These are phyloP conservation scores for Trachymyrmex cornetzi DNA, from an alignment of 1,140 invertebrate species.

Conservation along the genomic window DNA sequence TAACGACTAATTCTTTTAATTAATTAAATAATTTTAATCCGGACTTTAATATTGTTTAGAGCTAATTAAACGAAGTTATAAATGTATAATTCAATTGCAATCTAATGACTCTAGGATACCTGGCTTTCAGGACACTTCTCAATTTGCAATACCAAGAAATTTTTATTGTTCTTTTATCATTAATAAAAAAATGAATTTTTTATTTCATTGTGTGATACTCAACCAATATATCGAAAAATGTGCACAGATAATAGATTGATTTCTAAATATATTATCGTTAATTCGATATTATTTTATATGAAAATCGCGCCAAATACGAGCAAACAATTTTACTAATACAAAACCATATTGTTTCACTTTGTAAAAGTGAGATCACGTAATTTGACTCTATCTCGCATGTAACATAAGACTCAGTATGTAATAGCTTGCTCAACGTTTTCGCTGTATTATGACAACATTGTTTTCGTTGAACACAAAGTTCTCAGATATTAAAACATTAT, in stretches of 20 bases:
- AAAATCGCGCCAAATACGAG: neutral
- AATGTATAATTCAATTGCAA: too few relatives aligned
- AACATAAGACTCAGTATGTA: conserved; percentile 45
- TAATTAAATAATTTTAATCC: neutral
- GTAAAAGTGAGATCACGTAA: conserved; percentile 63
- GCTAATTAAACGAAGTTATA: too few relatives aligned
- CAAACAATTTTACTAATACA: neutral
- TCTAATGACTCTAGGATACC: too few relatives aligned
- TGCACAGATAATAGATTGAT: neutral
- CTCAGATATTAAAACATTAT: neutral
- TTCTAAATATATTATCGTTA: too few relatives aligned
- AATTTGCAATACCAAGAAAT: neutral
- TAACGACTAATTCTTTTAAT: neutral
- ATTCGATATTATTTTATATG: conserved; percentile 3
- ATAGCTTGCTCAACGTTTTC: conserved; percentile 55
- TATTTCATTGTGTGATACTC: neutral
- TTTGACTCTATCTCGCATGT: conserved; percentile 63
- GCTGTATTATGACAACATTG: neutral
- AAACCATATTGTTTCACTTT: conserved; percentile 61
- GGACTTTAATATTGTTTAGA: too few relatives aligned
- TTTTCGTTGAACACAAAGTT: neutral
- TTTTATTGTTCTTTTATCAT: neutral
- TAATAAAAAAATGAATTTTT: neutral
- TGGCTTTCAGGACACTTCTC: too few relatives aligned
- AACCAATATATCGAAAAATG: neutral